phyloP scores from a whole-genome alignment of 2,113 vertebrate genomes.

The Erythrolamprus reginae region DNA sequence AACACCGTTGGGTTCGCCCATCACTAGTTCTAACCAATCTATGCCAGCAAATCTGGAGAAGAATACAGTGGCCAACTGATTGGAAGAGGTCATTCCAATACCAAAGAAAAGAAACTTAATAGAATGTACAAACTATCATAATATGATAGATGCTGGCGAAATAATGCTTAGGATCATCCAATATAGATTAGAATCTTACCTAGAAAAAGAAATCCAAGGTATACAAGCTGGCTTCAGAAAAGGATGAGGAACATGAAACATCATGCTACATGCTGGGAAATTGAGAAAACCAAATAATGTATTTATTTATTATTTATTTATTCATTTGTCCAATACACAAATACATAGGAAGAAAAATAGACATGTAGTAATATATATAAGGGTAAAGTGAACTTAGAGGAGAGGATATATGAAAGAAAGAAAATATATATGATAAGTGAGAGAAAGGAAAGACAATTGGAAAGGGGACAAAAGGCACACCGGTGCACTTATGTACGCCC shows the following conservation, averaged over 20 bases:
- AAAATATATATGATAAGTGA: too few species aligned
- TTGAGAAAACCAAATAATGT: background rate
- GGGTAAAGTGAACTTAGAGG: too few species aligned
- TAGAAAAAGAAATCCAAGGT: background rate
- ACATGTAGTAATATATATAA: too few species aligned
- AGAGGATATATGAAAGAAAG: too few species aligned
- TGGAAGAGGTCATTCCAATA: background rate
- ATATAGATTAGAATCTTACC: background rate
- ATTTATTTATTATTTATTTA: too few species aligned
- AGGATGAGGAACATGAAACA: background rate
- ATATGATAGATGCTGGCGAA: background rate
- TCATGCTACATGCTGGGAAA: background rate
- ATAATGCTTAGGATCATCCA: background rate
- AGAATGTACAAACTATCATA: background rate
- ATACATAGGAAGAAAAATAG: too few species aligned
- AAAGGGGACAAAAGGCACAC: too few species aligned
- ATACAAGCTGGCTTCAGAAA: background rate
- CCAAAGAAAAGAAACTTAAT: background rate
- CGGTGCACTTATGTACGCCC: too few species aligned
- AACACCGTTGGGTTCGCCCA: too few species aligned
- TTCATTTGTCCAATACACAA: too few species aligned
- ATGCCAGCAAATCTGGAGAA: background rate
- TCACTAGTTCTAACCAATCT: background rate
- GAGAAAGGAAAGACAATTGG: too few species aligned
- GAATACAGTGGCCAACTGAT: background rate